phyloP scores from a whole-genome alignment of 2,797 vertebrate species.

The Saguinus oedipus region DNA sequence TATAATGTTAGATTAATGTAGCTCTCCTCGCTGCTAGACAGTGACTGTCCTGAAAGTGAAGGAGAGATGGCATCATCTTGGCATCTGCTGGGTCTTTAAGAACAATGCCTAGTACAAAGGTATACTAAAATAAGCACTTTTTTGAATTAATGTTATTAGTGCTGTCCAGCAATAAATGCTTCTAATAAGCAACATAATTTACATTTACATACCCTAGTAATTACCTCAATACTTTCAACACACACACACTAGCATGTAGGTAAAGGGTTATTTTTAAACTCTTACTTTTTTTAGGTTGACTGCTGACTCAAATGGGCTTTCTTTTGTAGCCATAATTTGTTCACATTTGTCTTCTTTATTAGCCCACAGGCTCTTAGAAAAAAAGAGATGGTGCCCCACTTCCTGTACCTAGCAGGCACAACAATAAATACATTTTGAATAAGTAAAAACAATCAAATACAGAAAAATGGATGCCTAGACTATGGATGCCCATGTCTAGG shows the following conservation, averaged over 20 bases:
- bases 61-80: background rate
- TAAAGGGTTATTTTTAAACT: background rate
- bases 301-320: slow-evolving; percentile 5
- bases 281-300: background rate
- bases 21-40: background rate
- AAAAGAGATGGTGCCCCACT: background rate
- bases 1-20: background rate
- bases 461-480: background rate
- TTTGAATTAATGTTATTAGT: background rate
- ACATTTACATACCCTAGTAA: background rate
- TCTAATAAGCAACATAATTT: background rate
- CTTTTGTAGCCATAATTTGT: background rate
- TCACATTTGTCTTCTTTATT: slow-evolving; percentile 9
- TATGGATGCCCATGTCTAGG: background rate
- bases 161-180: background rate
- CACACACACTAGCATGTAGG: background rate
- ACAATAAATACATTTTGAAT: background rate
- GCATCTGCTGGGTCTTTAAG: background rate
- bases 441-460: slow-evolving; percentile 15
- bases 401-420: background rate
- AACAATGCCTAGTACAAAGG: background rate
- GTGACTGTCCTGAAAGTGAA: background rate
- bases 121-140: background rate
- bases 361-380: background rate
- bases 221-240: background rate